Conservation (phyloP, 2,113 vertebrate species). For the Scopus umbretta region DNA sequence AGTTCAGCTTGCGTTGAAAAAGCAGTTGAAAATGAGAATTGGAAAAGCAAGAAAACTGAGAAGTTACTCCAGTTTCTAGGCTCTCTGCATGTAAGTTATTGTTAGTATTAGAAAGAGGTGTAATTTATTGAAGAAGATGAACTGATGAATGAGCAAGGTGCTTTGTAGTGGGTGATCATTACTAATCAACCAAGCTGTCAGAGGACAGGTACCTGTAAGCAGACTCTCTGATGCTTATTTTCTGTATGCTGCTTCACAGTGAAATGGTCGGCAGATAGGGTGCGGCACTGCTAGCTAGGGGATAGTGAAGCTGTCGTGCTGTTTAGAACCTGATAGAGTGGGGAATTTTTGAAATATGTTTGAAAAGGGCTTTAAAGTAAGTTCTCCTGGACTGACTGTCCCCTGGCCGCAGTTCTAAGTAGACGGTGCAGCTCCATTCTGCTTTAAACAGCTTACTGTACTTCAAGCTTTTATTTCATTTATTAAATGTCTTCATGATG, state of each 20-base stretch:
- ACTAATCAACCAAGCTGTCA: too few species aligned
- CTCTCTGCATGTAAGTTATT: not conserved
- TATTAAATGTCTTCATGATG: not conserved
- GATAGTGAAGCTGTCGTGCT: rapidly evolving
- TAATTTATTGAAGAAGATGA: not conserved
- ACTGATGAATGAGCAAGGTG: not conserved
- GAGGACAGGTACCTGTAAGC: not conserved
- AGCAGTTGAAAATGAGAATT: not conserved
- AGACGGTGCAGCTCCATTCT: not conserved
- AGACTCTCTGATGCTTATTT: not conserved
- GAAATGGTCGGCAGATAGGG: not conserved
- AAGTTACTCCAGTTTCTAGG: not conserved
- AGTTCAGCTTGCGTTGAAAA: not conserved
- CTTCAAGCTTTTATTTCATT: not conserved
- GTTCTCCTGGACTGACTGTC: not conserved
- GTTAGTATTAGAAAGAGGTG: not conserved
- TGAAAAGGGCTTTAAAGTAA: not conserved
- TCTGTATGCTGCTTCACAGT: not conserved
- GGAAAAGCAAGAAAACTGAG: not conserved
- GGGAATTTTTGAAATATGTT: not conserved
- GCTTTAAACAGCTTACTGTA: not conserved
- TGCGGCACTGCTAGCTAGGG: not conserved
- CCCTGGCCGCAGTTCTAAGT: not conserved
- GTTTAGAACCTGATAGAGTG: not conserved
- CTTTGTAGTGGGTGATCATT: not conserved